phyloP scores from a whole-genome alignment of 2,888 invertebrate genomes.

The Thumatha senex region DNA sequence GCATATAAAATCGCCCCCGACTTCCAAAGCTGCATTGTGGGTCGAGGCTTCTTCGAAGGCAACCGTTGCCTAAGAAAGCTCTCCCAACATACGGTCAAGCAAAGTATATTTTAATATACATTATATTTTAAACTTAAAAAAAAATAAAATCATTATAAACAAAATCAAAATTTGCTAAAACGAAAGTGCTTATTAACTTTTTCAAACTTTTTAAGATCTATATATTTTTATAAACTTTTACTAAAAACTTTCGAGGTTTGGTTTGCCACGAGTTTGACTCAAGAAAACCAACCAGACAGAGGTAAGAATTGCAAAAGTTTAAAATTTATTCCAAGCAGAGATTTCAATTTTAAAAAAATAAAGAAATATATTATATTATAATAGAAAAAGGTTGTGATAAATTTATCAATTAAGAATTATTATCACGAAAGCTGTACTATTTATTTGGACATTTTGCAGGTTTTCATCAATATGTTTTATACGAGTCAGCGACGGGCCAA shows the following conservation, averaged over 20 bases:
- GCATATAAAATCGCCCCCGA: conserved; percentile 32
- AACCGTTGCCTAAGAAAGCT: conserved; percentile 15
- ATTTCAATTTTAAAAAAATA: background rate
- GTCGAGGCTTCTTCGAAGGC: conserved; percentile 20
- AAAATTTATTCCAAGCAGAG: background rate
- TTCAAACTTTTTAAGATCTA: background rate
- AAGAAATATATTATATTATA: background rate
- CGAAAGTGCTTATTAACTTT: background rate
- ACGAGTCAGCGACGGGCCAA: conserved; percentile 16
- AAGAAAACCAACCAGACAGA: background rate
- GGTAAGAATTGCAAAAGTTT: background rate
- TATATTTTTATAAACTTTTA: background rate
- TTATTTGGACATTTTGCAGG: too few species aligned
- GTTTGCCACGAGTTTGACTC: conserved; percentile 5
- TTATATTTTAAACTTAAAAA: conserved; percentile 10
- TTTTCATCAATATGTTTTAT: background rate
- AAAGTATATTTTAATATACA: conserved; percentile 5
- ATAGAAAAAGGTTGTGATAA: background rate
- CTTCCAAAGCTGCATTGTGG: conserved; percentile 16
- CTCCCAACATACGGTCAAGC: conserved; percentile 8
- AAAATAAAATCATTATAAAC: too few species aligned
- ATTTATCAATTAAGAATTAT: background rate
- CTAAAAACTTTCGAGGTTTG: conserved; percentile 10
- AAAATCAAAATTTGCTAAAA: background rate
- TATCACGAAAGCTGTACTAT: too few species aligned